Percentiles rank a stretch among this genome's conserved stretches.
Conservation (phyloP, 2,797 vertebrate genomes). For the Tenualosa thibaudeaui region DNA sequence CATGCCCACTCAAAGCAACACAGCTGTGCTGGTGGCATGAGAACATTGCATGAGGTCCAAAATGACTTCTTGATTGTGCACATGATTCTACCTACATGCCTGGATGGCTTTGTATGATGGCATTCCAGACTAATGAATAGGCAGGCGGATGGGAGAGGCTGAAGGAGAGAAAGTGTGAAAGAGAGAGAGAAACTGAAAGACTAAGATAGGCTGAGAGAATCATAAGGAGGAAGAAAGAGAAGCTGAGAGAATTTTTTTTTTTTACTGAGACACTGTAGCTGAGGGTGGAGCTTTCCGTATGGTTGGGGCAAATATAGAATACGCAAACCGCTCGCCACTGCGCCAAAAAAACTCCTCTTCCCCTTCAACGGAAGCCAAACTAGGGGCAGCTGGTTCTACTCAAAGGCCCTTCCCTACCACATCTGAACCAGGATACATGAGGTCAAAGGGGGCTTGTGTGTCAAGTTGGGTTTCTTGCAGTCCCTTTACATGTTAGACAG, state of each 20-base stretch:
- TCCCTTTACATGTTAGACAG: neutral
- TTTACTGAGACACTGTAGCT: slow-evolving; percentile 59
- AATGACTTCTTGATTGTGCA: neutral
- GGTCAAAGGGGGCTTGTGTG: neutral
- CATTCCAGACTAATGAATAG: neutral
- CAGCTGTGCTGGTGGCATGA: neutral
- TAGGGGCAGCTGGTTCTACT: slow-evolving; percentile 53
- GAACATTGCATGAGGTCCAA: neutral
- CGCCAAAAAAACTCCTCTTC: slow-evolving; percentile 59
- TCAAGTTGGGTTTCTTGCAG: neutral
- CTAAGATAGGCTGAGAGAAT: neutral
- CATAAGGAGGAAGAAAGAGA: neutral
- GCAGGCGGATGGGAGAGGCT: neutral
- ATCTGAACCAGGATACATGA: neutral
- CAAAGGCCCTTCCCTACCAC: neutral
- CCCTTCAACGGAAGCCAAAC: slow-evolving; percentile 54
- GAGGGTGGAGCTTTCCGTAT: slow-evolving; percentile 72
- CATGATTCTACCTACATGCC: neutral
- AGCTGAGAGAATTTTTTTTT: slow-evolving; percentile 46
- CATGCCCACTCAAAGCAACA: neutral
- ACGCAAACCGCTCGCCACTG: slow-evolving; percentile 70
- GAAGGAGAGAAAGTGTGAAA: neutral
- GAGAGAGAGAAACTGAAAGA: slow-evolving; percentile 26
- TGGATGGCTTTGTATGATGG: neutral
- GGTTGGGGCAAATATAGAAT: slow-evolving; percentile 72